Percentiles rank a stretch among this genome's conserved stretches.
phyloP scores from a whole-genome alignment of 2,113 vertebrate species.

The Sphyrna mokarran region DNA sequence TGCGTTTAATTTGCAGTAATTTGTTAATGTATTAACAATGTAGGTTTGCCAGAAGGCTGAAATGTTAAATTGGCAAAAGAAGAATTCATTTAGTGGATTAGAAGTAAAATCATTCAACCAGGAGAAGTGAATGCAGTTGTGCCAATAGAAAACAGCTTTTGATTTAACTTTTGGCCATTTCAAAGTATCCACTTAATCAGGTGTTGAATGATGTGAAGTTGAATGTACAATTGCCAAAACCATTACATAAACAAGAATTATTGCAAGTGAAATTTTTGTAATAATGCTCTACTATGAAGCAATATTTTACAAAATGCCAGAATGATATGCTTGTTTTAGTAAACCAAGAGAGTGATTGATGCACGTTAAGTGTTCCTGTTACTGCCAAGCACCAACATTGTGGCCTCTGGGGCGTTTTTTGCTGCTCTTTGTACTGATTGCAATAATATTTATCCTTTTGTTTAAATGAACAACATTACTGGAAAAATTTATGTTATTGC shows the following conservation, averaged over 20 bases:
- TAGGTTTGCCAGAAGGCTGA: neutral
- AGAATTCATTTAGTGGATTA: neutral
- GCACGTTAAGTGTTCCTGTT: neutral
- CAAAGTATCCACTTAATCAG: neutral
- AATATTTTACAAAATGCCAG: slow-evolving; percentile 9
- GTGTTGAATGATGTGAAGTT: slow-evolving; percentile 5
- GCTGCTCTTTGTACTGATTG: neutral
- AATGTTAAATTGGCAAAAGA: neutral
- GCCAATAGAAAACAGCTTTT: neutral
- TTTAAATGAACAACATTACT: neutral
- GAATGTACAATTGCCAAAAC: neutral
- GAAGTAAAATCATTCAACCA: neutral
- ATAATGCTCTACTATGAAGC: neutral
- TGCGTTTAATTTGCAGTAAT: neutral
- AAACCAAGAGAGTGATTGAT: neutral
- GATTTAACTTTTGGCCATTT: neutral
- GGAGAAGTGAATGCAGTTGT: neutral
- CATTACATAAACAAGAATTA: neutral
- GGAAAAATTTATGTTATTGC: neutral
- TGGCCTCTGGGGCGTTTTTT: neutral
- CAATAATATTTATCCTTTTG: neutral
- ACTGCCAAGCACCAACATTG: neutral
- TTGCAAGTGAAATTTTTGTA: neutral
- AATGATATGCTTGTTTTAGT: neutral
- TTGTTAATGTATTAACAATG: neutral